Conservation (phyloP, 2,113 vertebrate species). For the Paradoxurus hermaphroditus region DNA sequence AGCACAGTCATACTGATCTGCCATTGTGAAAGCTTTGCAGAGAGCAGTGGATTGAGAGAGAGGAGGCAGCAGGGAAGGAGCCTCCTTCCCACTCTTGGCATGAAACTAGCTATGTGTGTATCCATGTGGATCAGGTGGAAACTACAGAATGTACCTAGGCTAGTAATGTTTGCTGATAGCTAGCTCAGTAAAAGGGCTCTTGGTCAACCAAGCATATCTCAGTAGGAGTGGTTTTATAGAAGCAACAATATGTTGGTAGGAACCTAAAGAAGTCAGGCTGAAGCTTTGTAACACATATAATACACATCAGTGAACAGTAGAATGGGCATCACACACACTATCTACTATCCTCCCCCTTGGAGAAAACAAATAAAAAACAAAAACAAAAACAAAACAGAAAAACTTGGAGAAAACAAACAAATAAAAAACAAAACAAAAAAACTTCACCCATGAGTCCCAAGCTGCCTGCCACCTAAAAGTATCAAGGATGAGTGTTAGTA, state of each 20-base stretch:
- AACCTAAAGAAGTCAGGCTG: neutral
- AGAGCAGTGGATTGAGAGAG: neutral
- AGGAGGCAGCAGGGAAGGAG: neutral
- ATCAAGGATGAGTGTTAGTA: neutral
- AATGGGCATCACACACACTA: neutral
- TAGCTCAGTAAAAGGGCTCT: neutral
- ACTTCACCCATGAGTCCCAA: neutral
- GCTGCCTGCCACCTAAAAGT: neutral
- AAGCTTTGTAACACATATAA: neutral
- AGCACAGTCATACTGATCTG: neutral
- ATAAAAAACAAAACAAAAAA: neutral
- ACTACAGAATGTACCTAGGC: neutral
- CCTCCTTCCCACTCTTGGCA: neutral
- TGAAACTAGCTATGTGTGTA: neutral
- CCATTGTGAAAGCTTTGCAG: neutral
- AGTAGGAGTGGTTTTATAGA: neutral
- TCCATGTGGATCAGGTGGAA: neutral
- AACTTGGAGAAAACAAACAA: neutral
- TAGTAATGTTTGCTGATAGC: neutral
- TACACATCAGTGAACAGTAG: neutral
- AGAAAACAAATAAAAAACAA: neutral
- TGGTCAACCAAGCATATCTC: neutral
- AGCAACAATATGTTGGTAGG: neutral
- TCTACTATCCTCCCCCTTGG: neutral
- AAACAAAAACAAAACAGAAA: neutral